phyloP scores from a whole-genome alignment of 2,888 invertebrate species.

The Elysia crispata region DNA sequence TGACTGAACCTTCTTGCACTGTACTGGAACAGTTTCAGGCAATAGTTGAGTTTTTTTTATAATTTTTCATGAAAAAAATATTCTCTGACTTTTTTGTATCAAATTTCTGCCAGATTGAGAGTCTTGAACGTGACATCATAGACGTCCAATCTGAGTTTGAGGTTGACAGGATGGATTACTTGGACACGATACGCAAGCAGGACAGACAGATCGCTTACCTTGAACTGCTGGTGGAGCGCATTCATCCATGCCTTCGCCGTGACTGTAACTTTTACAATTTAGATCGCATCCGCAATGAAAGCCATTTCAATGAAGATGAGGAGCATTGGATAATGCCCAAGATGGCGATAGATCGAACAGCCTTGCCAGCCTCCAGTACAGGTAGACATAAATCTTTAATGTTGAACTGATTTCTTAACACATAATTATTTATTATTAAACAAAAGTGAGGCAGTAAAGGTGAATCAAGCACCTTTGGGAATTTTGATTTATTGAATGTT shows the following conservation, averaged over 20 bases:
- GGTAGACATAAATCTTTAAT: no score
- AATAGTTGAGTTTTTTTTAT: no score
- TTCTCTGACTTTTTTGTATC: no score
- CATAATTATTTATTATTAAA: no score
- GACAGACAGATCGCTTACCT: constrained; percentile 84
- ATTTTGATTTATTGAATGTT: no score
- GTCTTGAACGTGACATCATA: constrained; percentile 85
- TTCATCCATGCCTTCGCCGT: constrained; percentile 84
- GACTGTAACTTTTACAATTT: constrained; percentile 88
- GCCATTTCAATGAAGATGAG: constrained; percentile 86
- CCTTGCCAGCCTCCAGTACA: constrained; percentile 82
- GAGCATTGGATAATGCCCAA: constrained; percentile 86
- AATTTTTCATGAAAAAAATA: no score
- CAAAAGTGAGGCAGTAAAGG: no score
- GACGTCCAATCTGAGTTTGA: constrained; percentile 91
- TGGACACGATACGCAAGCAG: constrained; percentile 88
- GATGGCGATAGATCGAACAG: constrained; percentile 82
- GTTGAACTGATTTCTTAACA: no score
- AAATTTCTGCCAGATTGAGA: constrained; percentile 80
- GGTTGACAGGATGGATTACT: constrained; percentile 87
- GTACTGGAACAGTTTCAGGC: no score
- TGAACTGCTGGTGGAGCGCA: constrained; percentile 77
- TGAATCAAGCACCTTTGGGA: no score
- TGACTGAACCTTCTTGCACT: no score
- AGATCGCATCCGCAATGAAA: constrained; percentile 83